Evolutionary conservation across 2,113 vertebrate species (phyloP), one percentile per base, ranked within the genome.

Genomic region (Vicugna pacos): DNA sequence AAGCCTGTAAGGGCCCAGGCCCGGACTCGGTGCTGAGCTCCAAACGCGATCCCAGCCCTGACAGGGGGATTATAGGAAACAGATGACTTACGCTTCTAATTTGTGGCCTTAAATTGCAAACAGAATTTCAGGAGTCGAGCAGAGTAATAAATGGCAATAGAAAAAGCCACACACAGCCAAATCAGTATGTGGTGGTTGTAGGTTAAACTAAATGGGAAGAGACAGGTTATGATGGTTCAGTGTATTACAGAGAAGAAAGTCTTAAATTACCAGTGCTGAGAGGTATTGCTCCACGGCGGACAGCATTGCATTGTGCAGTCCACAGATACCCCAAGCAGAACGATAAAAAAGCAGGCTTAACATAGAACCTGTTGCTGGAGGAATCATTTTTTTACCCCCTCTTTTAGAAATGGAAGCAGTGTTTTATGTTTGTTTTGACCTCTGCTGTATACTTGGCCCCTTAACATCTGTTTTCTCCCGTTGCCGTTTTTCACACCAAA

Each of bases 51-150:
- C 99, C 98, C 98, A 99, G 98, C 98, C 99, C 99, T 99, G 99
- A 99, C 99, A 99, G 99, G 98, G 98, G 99, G 99, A 99, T 99
- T 99, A 99, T 99, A 99, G 99, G 99, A 99, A 99, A 99, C 99
- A 99, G 99, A 99, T 99, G 99, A 99, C 99, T 99, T 99, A 99
- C 99, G 99, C 99, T 99, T 99, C 99, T 99, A 99, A 99, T 99
- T 99, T 99, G 99, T 99, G 98, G 99, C 99, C 99, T 99, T 99
- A 99, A 99, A 99, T 99, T 99, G 99, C 99, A 99, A 99, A 99
- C 99, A 99, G 99, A 99, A 99, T 99, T 99, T 99, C 99, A 99
- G 99, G 99, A 99, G 99, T 99, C 98, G 98, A 99, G 99, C 97
- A 98, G 99, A 99, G 99, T 99, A 99, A 99, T 99, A 99, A 99